phyloP scores from a whole-genome alignment of 2,888 invertebrate genomes.

The Tryphoninae sp. region DNA sequence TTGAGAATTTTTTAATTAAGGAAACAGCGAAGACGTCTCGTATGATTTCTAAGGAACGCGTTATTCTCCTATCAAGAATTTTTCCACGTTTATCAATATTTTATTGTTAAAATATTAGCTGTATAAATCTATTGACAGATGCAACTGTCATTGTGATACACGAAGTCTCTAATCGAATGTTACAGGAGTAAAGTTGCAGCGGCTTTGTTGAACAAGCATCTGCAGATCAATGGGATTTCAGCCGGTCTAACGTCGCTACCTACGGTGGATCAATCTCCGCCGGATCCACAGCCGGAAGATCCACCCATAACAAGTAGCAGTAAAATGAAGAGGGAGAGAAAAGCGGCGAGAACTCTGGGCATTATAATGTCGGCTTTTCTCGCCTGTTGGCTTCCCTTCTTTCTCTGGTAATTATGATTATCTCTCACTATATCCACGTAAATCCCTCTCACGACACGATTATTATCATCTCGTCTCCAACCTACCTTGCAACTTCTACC shows the following conservation, averaged over 20 bases:
- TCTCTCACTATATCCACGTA: constrained; percentile 2
- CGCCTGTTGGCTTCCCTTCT: constrained; percentile 97
- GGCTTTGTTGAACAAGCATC: constrained; percentile 92
- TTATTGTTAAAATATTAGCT: too few species aligned
- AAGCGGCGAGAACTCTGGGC: constrained; percentile 96
- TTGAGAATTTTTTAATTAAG: not conserved
- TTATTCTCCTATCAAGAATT: too few species aligned
- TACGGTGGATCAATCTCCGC: constrained; percentile 79
- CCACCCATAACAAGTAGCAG: constrained; percentile 89
- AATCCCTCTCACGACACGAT: constrained; percentile 8
- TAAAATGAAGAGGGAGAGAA: constrained; percentile 94
- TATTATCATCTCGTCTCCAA: not conserved
- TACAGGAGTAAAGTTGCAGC: constrained; percentile 94
- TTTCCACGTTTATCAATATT: too few species aligned
- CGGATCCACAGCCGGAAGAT: constrained; percentile 78
- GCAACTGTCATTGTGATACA: not conserved
- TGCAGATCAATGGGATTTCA: constrained; percentile 94
- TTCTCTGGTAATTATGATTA: constrained; percentile 88
- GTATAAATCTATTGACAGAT: not conserved
- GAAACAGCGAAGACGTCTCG: not conserved
- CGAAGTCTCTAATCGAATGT: constrained; percentile 62
- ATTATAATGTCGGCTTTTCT: constrained; percentile 98
- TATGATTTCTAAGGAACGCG: not conserved
- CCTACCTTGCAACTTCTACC: not conserved
- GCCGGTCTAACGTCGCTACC: constrained; percentile 84